Conservation (phyloP, 2,888 invertebrate genomes). For the Cerastis rubricosa region DNA sequence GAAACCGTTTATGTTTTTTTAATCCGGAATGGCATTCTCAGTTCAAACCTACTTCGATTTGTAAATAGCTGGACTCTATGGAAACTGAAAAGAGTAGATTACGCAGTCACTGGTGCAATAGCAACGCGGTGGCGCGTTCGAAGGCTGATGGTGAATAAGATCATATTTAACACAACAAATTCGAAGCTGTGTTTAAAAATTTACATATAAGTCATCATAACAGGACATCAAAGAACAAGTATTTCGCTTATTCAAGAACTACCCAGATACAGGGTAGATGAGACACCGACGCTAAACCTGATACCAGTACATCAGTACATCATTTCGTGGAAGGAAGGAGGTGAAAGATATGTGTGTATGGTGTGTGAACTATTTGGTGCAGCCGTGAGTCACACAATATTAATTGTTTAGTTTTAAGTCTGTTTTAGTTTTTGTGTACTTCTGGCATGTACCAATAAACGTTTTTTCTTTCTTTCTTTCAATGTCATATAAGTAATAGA, state of each 20-base stretch:
- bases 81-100: not conserved
- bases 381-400: too few relatives aligned
- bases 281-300: too few relatives aligned
- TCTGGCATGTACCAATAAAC: too few relatives aligned
- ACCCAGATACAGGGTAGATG: not conserved
- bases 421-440: too few relatives aligned
- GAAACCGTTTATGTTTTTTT: slow-evolving; percentile 22
- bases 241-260: not conserved
- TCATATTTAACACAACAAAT: not conserved
- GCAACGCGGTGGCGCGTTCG: not conserved
- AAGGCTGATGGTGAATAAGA: not conserved
- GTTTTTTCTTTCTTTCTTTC: too few relatives aligned
- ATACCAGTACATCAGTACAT: too few relatives aligned
- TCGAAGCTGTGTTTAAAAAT: not conserved
- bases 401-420: too few relatives aligned
- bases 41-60: not conserved
- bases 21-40: not conserved
- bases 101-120: not conserved
- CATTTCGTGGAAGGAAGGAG: too few relatives aligned
- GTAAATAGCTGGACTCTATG: not conserved
- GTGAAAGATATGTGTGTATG: too few relatives aligned
- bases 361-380: too few relatives aligned
- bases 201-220: not conserved
- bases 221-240: not conserved
- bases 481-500: too few relatives aligned